Evolutionary conservation across 1,140 invertebrate species (phyloP).

Genomic region (Battus philenor): DNA sequence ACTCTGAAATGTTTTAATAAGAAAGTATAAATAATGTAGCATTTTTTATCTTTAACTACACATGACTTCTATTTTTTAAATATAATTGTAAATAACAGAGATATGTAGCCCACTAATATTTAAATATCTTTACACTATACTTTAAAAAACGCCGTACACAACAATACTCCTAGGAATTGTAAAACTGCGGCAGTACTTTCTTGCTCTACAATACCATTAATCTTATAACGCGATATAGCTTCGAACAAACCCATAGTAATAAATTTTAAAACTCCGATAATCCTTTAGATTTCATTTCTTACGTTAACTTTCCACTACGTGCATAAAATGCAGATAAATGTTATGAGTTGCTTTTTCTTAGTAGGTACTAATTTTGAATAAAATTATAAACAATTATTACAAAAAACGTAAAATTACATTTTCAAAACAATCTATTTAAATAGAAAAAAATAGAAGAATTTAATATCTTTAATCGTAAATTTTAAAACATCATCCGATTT

Average conservation of each 20-base stretch:
- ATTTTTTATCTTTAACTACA: too few relatives aligned
- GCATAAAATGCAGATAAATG: conserved; percentile 10
- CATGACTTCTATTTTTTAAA: too few relatives aligned
- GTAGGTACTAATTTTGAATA: not conserved
- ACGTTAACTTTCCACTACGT: conserved; percentile 10
- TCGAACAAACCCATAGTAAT: conserved; percentile 8
- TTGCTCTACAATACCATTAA: conserved; percentile 1
- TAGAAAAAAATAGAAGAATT: not conserved
- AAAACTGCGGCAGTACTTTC: too few relatives aligned
- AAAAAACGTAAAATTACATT: not conserved
- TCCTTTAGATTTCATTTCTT: conserved; percentile 9
- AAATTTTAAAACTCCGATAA: conserved; percentile 14
- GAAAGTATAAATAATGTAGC: too few relatives aligned
- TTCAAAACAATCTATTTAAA: not conserved
- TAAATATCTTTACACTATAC: too few relatives aligned
- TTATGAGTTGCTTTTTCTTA: not conserved
- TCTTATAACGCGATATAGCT: conserved; percentile 5
- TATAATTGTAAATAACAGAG: too few relatives aligned
- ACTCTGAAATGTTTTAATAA: too few relatives aligned
- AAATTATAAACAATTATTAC: not conserved
- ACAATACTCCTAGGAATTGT: too few relatives aligned
- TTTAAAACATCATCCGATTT: too few relatives aligned
- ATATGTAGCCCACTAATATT: too few relatives aligned
- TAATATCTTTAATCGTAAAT: too few relatives aligned
- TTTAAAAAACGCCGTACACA: too few relatives aligned